Conservation (phyloP, 2,113 vertebrate species). For the Ailurus styani region DNA sequence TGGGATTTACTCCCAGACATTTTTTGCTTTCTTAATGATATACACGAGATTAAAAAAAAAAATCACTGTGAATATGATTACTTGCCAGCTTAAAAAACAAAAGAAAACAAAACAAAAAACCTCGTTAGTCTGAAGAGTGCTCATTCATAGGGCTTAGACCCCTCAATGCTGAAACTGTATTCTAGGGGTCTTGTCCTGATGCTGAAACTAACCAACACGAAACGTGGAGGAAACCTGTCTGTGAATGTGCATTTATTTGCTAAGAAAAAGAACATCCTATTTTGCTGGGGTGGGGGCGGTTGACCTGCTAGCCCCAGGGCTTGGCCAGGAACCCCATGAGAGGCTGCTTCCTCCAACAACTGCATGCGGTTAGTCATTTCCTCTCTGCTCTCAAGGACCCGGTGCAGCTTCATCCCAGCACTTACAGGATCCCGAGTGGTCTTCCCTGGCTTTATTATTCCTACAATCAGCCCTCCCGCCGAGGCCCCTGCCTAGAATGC, state of each 20-base stretch:
- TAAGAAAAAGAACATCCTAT: neutral
- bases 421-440: rapidly evolving
- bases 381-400: neutral
- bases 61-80: neutral
- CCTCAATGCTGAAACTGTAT: neutral
- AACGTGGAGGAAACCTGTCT: neutral
- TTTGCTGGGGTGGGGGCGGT: rapidly evolving
- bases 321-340: neutral
- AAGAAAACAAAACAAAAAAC: neutral
- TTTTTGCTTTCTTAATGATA: slow-evolving; percentile 20
- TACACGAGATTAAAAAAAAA: neutral
- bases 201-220: neutral
- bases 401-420: neutral
- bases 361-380: neutral
- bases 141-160: neutral
- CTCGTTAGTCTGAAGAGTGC: neutral
- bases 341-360: neutral
- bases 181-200: neutral
- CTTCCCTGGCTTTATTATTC: neutral
- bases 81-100: neutral
- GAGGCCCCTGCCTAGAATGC: neutral
- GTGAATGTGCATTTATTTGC: neutral
- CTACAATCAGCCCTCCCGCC: neutral
- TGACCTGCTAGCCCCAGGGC: neutral
- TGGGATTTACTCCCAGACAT: neutral